Conservation (phyloP, 2,888 invertebrate genomes). For the Loripinus fragilis region DNA sequence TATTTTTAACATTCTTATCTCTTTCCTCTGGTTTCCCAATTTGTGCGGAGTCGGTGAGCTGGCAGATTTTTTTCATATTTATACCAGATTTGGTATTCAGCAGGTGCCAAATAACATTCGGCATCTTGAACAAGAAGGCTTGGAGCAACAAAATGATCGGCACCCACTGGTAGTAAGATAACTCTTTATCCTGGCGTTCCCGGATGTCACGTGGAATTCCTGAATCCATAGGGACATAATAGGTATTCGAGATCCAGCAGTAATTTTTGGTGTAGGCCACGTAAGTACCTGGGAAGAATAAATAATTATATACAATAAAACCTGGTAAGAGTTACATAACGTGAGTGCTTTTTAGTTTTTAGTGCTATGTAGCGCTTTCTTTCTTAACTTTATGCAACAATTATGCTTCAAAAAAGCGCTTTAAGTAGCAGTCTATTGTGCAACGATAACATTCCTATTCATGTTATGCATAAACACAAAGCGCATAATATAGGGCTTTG, state of each 20-base stretch:
- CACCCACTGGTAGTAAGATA: conserved; percentile 83
- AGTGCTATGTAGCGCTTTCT: no score
- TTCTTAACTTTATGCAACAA: no score
- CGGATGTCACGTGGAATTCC: conserved; percentile 61
- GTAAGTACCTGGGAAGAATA: conserved; percentile 83
- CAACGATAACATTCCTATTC: no score
- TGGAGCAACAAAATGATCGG: conserved; percentile 78
- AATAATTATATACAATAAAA: no score
- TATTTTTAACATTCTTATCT: conserved; percentile 57
- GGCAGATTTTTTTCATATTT: conserved; percentile 61
- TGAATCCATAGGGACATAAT: conserved; percentile 81
- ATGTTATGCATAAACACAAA: no score
- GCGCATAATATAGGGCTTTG: no score
- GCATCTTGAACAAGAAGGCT: conserved; percentile 69
- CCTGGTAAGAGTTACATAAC: no score
- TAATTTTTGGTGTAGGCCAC: conserved; percentile 85
- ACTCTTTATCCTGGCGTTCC: conserved; percentile 65
- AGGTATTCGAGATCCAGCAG: conserved; percentile 85
- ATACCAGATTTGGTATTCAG: conserved; percentile 67
- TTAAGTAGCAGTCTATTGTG: no score
- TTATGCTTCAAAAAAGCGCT: no score
- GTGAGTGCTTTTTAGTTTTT: no score
- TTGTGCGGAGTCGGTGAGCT: conserved; percentile 58
- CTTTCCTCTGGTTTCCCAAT: conserved; percentile 65
- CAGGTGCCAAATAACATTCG: conserved; percentile 67